Conservation (phyloP, 2,797 vertebrate genomes). For the Nannoperca obscura region DNA sequence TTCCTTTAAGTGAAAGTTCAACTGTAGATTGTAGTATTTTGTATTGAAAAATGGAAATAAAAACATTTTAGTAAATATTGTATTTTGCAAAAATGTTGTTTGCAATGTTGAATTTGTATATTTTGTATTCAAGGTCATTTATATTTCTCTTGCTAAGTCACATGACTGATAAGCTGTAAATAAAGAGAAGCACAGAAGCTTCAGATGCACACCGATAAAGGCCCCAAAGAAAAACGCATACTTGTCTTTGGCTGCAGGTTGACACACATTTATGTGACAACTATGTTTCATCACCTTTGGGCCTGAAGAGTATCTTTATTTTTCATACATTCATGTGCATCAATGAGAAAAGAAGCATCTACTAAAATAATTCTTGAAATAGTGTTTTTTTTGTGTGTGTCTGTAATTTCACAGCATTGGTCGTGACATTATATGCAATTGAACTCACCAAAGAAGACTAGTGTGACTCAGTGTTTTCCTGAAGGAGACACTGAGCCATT, state of each 20-base stretch:
- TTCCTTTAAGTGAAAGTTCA: neutral
- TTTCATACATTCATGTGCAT: neutral
- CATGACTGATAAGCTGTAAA: neutral
- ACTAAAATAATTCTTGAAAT: slow-evolving; percentile 27
- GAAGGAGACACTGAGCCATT: slow-evolving; percentile 19
- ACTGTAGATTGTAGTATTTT: neutral
- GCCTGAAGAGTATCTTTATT: neutral
- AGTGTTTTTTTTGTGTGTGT: neutral
- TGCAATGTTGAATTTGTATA: neutral
- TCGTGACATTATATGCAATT: slow-evolving; percentile 16
- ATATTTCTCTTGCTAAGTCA: neutral
- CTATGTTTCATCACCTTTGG: slow-evolving; percentile 5
- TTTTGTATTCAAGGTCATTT: neutral
- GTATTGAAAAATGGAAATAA: neutral
- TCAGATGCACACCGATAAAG: neutral
- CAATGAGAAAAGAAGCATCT: slow-evolving; percentile 1
- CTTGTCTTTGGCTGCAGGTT: neutral
- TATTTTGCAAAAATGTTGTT: neutral
- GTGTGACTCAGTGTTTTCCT: slow-evolving; percentile 25
- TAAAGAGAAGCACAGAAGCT: neutral
- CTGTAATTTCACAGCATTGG: slow-evolving; percentile 16
- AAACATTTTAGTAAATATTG: neutral
- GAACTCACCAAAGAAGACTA: slow-evolving; percentile 18
- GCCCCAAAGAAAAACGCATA: neutral
- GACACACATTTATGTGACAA: neutral